Base-by-base conservation (phyloP, 1,140 invertebrate genomes). In the Xylocopa sonorina region DNA sequence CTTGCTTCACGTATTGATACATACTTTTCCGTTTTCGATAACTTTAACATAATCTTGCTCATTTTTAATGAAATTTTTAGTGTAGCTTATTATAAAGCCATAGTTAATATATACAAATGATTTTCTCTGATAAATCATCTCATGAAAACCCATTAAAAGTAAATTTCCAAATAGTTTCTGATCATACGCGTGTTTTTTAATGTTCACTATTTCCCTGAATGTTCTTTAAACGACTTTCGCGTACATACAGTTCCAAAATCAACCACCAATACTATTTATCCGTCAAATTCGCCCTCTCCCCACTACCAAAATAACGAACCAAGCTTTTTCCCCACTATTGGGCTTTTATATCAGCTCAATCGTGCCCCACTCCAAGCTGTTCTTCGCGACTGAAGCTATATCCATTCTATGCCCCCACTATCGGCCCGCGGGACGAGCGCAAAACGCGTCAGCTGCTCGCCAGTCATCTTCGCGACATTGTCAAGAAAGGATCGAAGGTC, bases 381-480 rank as follows among this genome's bases (percentile, higher is more conserved):
- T 34, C 16, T 34, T 16, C 14, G 10, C 5, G 24, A 43, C 38
- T 53, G 7, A 50, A 6, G 67, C 57, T 50, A 48, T 34, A 50
- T 50, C 43, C 50, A 64, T 62, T 68, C 67, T 41, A 21, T 21
- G 32, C 16, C 46, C 29, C 16, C 43, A 72, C 69, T 55, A 51
- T 41, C 6, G 29, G 41, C 48, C 24, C 76, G 18, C 77, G 46
- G 63, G 76, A 68, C 43, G 67, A 82, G 64, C 79, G 88, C 87
- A 88, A 89, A 89, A 89, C 81, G 76, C 85, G 86, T 82, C 88
- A 89, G 87, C 87, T 88, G 88, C 86, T 89, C 82, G 78, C 80
- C 88, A 90, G 89, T 90, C 87, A 81, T 83, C 83, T 81, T 64
- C 83, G 72, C 81, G 83, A 81, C 85, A 85, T 67, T 68, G 84